Percentiles rank a stretch among this genome's conserved stretches.
These are phyloP conservation scores for Mustela erminea DNA, from an alignment of 2,797 vertebrate genomes.

Conservation along the genomic window DNA sequence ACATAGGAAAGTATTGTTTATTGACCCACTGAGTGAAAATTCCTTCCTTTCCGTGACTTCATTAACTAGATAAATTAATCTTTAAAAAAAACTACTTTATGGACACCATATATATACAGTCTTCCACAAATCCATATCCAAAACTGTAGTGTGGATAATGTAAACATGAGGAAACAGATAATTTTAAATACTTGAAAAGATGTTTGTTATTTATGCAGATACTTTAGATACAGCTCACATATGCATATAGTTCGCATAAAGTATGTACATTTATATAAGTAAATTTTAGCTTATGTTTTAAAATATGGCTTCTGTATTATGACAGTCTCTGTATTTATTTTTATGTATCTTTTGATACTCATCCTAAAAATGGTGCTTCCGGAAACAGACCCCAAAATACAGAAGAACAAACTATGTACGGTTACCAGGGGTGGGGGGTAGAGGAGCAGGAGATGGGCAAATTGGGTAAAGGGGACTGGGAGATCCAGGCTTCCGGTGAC, in stretches of 20 bases:
- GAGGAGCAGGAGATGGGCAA: not conserved
- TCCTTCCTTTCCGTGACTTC: conserved; percentile 52
- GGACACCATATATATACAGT: not conserved
- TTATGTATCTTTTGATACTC: not conserved
- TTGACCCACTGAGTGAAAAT: conserved; percentile 47
- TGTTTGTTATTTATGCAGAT: not conserved
- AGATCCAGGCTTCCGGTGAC: not conserved
- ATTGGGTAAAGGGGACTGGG: not conserved
- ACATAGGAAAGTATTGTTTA: conserved; percentile 48
- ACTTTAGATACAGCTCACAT: conserved; percentile 23
- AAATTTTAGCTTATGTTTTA: not conserved
- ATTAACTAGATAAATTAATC: conserved; percentile 35
- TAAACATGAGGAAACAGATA: not conserved
- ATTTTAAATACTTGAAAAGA: not conserved
- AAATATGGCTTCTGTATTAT: not conserved
- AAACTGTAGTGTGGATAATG: not conserved
- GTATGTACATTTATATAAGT: not conserved
- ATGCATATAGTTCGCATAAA: not conserved
- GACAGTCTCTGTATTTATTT: not conserved
- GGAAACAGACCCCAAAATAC: not conserved
- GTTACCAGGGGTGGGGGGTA: not conserved
- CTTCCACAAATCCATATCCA: not conserved
- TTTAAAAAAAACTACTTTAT: not conserved
- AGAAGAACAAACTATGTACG: not conserved
- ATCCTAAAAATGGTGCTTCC: not conserved